A percentile compares a stretch with the other conserved stretches of the same genome.
These are phyloP conservation scores for Falco columbarius DNA, from an alignment of 2,797 vertebrate genomes.

Conservation along the genomic window DNA sequence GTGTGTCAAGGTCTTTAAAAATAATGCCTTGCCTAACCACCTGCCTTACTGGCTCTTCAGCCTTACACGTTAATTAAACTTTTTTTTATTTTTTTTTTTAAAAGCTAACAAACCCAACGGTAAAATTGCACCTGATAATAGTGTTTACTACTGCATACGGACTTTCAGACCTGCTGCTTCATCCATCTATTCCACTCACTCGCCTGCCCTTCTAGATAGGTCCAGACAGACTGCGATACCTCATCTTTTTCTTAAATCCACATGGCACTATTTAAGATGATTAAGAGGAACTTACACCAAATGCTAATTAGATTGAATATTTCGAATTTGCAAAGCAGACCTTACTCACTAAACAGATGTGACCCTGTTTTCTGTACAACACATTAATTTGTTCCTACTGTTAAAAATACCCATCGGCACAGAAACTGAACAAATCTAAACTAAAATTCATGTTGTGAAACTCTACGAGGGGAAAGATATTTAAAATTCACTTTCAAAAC, in stretches of 20 bases:
- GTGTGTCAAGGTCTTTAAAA: constrained; percentile 45
- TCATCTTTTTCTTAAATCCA: neutral
- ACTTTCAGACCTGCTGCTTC: constrained; percentile 30
- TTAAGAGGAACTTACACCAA: neutral
- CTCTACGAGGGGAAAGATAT: neutral
- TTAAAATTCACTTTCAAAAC: neutral
- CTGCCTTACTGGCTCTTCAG: constrained; percentile 35
- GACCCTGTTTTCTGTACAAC: neutral
- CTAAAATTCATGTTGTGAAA: neutral
- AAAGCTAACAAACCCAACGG: neutral
- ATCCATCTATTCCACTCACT: neutral
- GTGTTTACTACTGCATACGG: neutral
- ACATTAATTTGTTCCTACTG: neutral
- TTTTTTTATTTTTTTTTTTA: neutral
- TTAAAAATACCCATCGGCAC: neutral
- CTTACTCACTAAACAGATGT: neutral
- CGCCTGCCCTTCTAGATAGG: neutral
- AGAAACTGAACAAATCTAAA: neutral
- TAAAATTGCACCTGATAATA: neutral
- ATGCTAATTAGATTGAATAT: neutral
- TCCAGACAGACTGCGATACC: neutral
- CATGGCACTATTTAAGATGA: neutral
- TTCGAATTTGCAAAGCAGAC: neutral
- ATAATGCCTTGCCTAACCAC: constrained; percentile 16
- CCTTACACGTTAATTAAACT: neutral